phyloP scores from a whole-genome alignment of 2,888 invertebrate genomes.

The Sepiola atlantica region DNA sequence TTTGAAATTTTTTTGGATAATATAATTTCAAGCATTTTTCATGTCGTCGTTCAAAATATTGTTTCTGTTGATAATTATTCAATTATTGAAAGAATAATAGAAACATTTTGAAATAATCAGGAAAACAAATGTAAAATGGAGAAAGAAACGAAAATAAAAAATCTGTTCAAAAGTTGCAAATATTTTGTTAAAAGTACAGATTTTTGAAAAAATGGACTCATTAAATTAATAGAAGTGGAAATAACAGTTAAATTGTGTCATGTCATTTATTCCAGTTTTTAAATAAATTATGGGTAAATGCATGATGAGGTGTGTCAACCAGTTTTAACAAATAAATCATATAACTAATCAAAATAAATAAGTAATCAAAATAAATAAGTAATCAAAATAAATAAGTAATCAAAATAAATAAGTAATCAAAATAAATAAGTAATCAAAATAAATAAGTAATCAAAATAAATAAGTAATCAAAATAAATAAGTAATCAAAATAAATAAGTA shows the following conservation, averaged over 20 bases:
- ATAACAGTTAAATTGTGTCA: background rate
- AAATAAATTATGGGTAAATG: background rate
- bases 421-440: background rate
- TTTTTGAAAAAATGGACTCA: background rate
- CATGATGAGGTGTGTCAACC: background rate
- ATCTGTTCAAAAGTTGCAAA: no score
- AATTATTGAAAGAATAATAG: background rate
- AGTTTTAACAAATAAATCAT: background rate
- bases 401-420: background rate
- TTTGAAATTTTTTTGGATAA: no score
- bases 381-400: background rate
- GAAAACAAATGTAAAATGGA: background rate
- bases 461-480: background rate
- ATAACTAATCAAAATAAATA: background rate
- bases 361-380: background rate
- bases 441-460: background rate
- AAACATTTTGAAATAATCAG: background rate
- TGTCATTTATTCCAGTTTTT: background rate
- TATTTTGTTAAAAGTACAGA: background rate
- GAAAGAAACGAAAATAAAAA: background rate
- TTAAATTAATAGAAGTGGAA: background rate
- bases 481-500: background rate
- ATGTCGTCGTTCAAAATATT: no score
- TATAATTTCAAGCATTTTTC: no score
- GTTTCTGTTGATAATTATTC: background rate